Evolutionary conservation across 2,113 vertebrate genomes (phyloP).

Genomic region (Anoura caudifer): DNA sequence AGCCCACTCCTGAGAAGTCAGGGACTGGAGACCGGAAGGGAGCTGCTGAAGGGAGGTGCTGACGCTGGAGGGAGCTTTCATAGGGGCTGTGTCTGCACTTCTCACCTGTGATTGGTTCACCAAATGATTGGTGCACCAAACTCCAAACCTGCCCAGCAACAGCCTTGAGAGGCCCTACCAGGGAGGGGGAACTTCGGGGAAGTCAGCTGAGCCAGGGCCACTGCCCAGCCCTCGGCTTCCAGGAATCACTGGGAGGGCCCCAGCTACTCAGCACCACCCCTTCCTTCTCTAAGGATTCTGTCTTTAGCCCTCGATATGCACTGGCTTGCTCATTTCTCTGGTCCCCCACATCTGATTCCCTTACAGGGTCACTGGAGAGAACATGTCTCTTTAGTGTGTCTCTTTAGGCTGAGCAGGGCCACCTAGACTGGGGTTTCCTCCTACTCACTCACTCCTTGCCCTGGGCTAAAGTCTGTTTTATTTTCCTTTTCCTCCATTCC

Average conservation of each 20-base stretch:
- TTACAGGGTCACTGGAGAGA: neutral
- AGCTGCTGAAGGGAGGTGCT: neutral
- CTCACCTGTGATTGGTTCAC: conserved; percentile 60
- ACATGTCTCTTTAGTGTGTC: too few relatives aligned
- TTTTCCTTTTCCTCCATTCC: neutral
- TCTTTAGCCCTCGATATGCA: neutral
- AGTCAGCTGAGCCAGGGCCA: conserved; percentile 61
- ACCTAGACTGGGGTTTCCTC: neutral
- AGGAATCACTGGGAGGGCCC: conserved; percentile 48
- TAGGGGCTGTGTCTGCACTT: neutral
- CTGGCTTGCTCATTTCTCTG: neutral
- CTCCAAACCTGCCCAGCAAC: conserved; percentile 67
- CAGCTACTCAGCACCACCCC: neutral
- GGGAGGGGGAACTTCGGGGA: conserved; percentile 1
- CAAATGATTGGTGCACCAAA: neutral
- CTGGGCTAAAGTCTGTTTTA: neutral
- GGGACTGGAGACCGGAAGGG: neutral
- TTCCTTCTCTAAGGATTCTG: neutral
- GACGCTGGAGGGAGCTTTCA: neutral
- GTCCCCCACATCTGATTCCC: neutral
- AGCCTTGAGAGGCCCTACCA: conserved; percentile 22
- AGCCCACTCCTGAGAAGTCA: neutral
- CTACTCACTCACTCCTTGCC: neutral
- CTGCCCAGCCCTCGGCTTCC: conserved; percentile 55
- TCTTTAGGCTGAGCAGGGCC: neutral